Conservation (phyloP, 2,113 vertebrate genomes). For the Petroica traversi region DNA sequence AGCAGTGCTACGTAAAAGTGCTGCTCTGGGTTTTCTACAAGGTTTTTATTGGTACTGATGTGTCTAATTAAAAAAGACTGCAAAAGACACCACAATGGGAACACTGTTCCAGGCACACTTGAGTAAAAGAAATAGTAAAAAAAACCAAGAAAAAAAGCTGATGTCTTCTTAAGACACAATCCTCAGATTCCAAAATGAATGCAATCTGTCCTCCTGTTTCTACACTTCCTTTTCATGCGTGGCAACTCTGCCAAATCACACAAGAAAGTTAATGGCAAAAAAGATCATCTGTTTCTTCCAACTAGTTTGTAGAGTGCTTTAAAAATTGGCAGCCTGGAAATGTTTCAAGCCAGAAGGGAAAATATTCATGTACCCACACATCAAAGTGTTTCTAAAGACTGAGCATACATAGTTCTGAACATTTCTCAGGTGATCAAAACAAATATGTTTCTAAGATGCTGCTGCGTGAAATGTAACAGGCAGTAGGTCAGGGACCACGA, state of each 20-base stretch:
- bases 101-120: not conserved
- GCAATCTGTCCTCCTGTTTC: conserved; percentile 2
- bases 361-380: not conserved
- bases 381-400: not conserved
- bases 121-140: not conserved
- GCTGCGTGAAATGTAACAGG: not conserved
- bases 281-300: conserved; percentile 17
- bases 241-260: not conserved
- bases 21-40: not conserved
- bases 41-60: conserved; percentile 29
- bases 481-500: not conserved
- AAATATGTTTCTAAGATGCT: not conserved
- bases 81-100: conserved; percentile 11
- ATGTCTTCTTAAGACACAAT: not conserved
- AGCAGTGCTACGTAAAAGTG: not conserved
- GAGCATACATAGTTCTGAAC: not conserved
- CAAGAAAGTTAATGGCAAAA: conserved; percentile 1
- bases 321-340: conserved; percentile 4
- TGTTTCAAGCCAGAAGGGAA: not conserved
- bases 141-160: not conserved
- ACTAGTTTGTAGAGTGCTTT: not conserved
- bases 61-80: conserved; percentile 22
- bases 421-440: conserved; percentile 24
- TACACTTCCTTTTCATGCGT: not conserved
- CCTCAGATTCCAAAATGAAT: not conserved